A percentile compares a stretch with the other conserved stretches of the same genome.
phyloP scores from a whole-genome alignment of 2,888 invertebrate genomes.

The Charanyca ferruginea region DNA sequence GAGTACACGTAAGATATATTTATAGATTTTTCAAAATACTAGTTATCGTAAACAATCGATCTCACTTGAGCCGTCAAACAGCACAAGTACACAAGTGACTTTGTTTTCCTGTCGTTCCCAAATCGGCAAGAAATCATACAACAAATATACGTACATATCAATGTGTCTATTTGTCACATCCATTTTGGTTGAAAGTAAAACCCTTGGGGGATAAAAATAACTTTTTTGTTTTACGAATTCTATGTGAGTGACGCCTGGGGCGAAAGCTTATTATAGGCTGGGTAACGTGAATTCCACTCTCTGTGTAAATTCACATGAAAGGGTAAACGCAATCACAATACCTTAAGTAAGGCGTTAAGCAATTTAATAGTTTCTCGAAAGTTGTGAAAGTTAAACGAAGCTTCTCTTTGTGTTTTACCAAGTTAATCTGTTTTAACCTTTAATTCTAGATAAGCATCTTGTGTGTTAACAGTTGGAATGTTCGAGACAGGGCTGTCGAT shows the following conservation, averaged over 20 bases:
- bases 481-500: slow-evolving; percentile 53
- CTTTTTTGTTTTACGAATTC: slow-evolving; percentile 58
- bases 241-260: slow-evolving; percentile 41
- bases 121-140: slow-evolving; percentile 49
- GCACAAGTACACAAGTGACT: slow-evolving; percentile 23
- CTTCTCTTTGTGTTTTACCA: slow-evolving; percentile 49
- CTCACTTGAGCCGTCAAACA: slow-evolving; percentile 18
- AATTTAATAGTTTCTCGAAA: slow-evolving; percentile 51
- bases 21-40: not conserved
- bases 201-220: slow-evolving; percentile 49
- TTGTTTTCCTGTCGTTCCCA: slow-evolving; percentile 38
- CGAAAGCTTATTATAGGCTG: slow-evolving; percentile 43
- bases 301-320: slow-evolving; percentile 15
- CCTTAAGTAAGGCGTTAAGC: slow-evolving; percentile 39
- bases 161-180: slow-evolving; percentile 56
- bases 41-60: not conserved
- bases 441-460: slow-evolving; percentile 59
- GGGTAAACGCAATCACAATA: slow-evolving; percentile 40
- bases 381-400: slow-evolving; percentile 48
- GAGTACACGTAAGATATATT: too few relatives aligned
- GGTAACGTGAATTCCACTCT: slow-evolving; percentile 19
- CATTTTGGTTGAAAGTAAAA: slow-evolving; percentile 52
- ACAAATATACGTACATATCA: slow-evolving; percentile 38
- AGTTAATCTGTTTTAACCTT: slow-evolving; percentile 61
- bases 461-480: slow-evolving; percentile 57